Evolutionary conservation across 2,797 vertebrate species (phyloP), one percentile per base, ranked within the genome.

Genomic region (Mormyrus proboscirostris): DNA sequence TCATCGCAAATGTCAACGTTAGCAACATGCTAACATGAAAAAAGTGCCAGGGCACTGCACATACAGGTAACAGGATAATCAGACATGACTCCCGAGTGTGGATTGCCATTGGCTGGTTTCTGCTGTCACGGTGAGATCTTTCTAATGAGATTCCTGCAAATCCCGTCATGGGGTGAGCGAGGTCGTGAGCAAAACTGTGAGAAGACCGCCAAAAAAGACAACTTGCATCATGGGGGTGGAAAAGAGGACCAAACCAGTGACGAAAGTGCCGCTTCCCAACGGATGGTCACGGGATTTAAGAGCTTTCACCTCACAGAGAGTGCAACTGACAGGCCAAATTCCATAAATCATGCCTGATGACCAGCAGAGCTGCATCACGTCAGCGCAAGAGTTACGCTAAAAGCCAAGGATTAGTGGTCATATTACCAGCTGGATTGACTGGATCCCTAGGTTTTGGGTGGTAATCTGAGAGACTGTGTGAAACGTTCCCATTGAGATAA

Each of bases 341-440:
- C 85, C 92, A 91, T 92, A 91, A 91, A 93, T 89, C 94, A 92
- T 89, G 91, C 92, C 92, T 93, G 94, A 95, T 95, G 94, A 95
- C 94, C 94, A 93, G 93, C 93, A 92, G 93, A 92, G 93, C 91
- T 92, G 93, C 91, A 94, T 93, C 94, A 91, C 95, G 94, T 94
- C 93, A 92, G 89, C 91, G 57, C 92, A 93, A 95, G 94, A 95
- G 95, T 95, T 95, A 94, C 94, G 93, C 92, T 91, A 91, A 93
- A 95, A 94, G 94, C 93, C 92, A 92, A 94, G 94, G 94, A 96
- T 95, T 95, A 95, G 94, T 93, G 92, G 92, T 95, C 92, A 94
- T 94, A 95, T 96, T 94, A 95, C 93, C 93, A 95, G 93, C 92
- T 93, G 92, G 93, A 94, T 93, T 93, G 94, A 94, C 92, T 94